Evolutionary conservation across 1,140 invertebrate species (phyloP), one percentile per base, ranked within the genome.

Genomic region (Chironomus tepperi): DNA sequence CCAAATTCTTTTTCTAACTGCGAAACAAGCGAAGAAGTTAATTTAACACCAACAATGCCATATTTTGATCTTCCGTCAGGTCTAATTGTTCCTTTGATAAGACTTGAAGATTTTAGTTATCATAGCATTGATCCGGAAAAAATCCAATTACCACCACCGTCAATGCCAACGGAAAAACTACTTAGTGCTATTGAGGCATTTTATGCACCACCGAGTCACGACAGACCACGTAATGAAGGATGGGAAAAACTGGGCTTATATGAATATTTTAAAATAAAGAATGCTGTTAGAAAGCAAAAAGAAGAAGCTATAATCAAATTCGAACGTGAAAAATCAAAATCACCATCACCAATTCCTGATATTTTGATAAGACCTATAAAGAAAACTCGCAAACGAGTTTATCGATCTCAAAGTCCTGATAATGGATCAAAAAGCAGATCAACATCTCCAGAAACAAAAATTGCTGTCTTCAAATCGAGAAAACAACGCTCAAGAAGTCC

Each of bases 181-280:
- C 83, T 98, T 19, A 91, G 92, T 67, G 96, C 97, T 67, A 91
- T 99, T 0, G 96, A 98, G 81, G 93, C 95, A 1, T 99, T 98
- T 84, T 98, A 98, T 82, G 90, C 92, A 9, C 89, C 92, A 42
- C 95, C 96, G 10, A 93, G 93, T 76, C 96, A 98, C 81, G 96
- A 98, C 78, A 88, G 94, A 75, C 96, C 96, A 0, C 85, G 96
- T 79, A 96, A 93, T 94, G 96, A 98, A 81, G 97, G 97, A 64
- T 98, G 97, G 97, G 97, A 98, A 81, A 96, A 97, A 83, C 84
- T 98, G 79, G 96, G 95, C 75, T 85, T 99, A 19, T 98, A 98
- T 83, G 97, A 98, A 85, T 99, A 97, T 84, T 98, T 95, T 83
- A 96, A 95, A 85, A 93, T 95, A 0, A 99, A 98, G 84, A 94